These are phyloP conservation scores for Cariama cristata DNA, from an alignment of 2,113 vertebrate species.

Conservation along the genomic window DNA sequence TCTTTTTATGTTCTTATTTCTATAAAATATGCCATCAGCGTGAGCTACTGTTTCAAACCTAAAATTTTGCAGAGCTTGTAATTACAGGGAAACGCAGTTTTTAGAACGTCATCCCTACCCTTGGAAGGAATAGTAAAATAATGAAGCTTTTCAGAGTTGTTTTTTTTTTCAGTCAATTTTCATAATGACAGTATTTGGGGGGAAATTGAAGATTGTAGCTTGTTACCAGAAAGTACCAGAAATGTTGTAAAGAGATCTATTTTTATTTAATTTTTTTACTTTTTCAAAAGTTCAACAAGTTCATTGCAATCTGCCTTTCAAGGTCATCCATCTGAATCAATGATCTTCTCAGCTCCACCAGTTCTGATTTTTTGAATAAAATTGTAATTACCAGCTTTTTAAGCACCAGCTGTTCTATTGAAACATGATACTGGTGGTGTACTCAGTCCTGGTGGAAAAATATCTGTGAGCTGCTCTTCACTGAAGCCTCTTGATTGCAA, in stretches of 20 bases:
- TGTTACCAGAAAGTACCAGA: constrained; percentile 42
- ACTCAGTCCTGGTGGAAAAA: constrained; percentile 58
- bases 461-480: constrained; percentile 49
- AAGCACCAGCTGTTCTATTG: constrained; percentile 79
- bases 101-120: constrained; percentile 51
- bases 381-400: constrained; percentile 76
- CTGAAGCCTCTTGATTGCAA: constrained; percentile 61
- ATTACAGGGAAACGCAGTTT: constrained; percentile 53
- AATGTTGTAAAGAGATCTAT: constrained; percentile 5
- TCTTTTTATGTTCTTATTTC: constrained; percentile 37
- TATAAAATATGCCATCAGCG: constrained; percentile 16
- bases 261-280: constrained; percentile 23
- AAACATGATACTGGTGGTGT: constrained; percentile 73
- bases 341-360: constrained; percentile 67
- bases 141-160: constrained; percentile 13
- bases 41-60: constrained; percentile 49
- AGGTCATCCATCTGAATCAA: constrained; percentile 69
- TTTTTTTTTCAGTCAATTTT: constrained; percentile 35
- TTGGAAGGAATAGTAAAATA: constrained; percentile 51
- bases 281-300: constrained; percentile 66
- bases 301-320: constrained; percentile 60
- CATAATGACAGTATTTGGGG: constrained; percentile 39
- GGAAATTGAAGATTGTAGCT: constrained; percentile 40
- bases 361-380: constrained; percentile 75
- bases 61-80: constrained; percentile 61